These are phyloP conservation scores for Ophraella communa DNA, from an alignment of 2,888 invertebrate genomes.

Conservation along the genomic window DNA sequence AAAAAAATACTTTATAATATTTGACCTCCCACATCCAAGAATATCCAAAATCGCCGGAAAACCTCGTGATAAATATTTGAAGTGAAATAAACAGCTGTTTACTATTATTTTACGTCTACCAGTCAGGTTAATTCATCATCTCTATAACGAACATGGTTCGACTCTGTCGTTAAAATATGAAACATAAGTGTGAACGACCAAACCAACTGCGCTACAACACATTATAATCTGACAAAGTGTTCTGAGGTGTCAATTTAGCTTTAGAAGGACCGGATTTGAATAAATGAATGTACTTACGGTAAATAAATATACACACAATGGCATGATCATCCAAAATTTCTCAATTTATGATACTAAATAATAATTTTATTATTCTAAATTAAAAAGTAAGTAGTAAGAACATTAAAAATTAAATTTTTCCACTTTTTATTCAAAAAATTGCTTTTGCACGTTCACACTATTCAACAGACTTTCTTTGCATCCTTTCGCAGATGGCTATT, in stretches of 20 bases:
- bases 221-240: constrained; percentile 51
- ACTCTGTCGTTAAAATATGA: constrained; percentile 55
- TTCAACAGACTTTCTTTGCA: no score
- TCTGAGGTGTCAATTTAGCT: constrained; percentile 29
- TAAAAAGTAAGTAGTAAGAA: no score
- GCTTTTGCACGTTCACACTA: no score
- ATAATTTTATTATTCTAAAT: no score
- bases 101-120: constrained; percentile 49
- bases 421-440: no score
- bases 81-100: constrained; percentile 48
- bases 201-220: constrained; percentile 47
- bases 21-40: constrained; percentile 6
- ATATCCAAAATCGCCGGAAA: constrained; percentile 45
- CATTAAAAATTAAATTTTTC: no score
- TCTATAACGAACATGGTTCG: constrained; percentile 46
- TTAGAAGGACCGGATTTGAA: constrained; percentile 17
- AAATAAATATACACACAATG: not conserved
- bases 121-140: constrained; percentile 49
- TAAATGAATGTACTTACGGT: not conserved
- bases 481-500: no score
- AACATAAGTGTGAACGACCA: constrained; percentile 53
- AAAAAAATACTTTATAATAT: no score
- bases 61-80: constrained; percentile 39
- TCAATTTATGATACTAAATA: no score
- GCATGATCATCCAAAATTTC: no score